phyloP scores from a whole-genome alignment of 2,113 vertebrate genomes.

The Gorsachius goisagi region DNA sequence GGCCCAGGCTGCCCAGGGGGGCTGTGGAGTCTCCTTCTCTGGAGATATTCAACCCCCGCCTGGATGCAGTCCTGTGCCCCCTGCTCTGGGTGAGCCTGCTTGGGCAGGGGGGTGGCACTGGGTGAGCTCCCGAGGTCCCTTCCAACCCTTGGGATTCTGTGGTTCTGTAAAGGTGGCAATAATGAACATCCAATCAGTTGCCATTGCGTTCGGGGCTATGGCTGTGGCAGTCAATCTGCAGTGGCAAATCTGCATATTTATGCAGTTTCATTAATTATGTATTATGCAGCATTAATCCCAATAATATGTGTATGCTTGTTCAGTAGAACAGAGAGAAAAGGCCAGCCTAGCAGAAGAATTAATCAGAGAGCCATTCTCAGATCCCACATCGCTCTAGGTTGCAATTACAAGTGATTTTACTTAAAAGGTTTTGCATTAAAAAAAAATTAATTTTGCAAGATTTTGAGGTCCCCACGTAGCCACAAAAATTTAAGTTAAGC shows the following conservation, averaged over 20 bases:
- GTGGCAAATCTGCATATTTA: slow-evolving; percentile 77
- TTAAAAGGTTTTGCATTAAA: slow-evolving; percentile 51
- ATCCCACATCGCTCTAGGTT: slow-evolving; percentile 7
- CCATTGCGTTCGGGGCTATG: slow-evolving; percentile 42
- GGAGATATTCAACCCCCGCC: too few species aligned
- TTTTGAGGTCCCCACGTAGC: slow-evolving; percentile 24
- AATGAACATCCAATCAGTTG: slow-evolving; percentile 60
- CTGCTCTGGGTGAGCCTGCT: too few species aligned
- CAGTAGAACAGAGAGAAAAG: slow-evolving; percentile 24
- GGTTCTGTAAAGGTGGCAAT: slow-evolving; percentile 61
- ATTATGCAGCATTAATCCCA: slow-evolving; percentile 58
- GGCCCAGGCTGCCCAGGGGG: too few species aligned
- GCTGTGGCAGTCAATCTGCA: slow-evolving; percentile 60
- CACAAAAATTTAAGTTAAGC: slow-evolving; percentile 16
- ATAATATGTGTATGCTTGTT: slow-evolving; percentile 42
- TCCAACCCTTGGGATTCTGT: too few species aligned
- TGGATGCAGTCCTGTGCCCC: too few species aligned
- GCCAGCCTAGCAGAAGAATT: slow-evolving; percentile 12
- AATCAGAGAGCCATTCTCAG: slow-evolving; percentile 24
- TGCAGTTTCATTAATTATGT: slow-evolving; percentile 70
- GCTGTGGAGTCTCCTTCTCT: too few species aligned
- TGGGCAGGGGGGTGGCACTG: too few species aligned
- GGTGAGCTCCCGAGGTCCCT: too few species aligned
- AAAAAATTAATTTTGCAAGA: slow-evolving; percentile 41
- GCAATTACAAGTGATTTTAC: slow-evolving; percentile 59